phyloP scores from a whole-genome alignment of 2,888 invertebrate genomes.

The Chironomus tentans region DNA sequence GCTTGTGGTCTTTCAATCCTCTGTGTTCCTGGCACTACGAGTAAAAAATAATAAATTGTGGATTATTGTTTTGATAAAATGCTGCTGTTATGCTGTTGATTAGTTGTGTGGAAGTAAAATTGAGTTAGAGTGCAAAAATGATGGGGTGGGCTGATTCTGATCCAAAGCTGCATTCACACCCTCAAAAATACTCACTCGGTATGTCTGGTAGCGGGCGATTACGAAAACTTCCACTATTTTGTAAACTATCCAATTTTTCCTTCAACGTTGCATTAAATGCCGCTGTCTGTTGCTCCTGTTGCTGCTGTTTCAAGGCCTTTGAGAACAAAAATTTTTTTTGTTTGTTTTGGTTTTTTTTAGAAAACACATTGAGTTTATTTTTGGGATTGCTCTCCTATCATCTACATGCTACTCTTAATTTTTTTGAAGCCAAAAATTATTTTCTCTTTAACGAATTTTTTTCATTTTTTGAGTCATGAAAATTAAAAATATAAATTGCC shows the following conservation, averaged over 20 bases:
- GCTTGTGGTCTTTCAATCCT: not conserved
- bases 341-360: not conserved
- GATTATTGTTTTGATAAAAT: too few species aligned
- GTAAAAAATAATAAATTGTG: not conserved
- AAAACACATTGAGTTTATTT: not conserved
- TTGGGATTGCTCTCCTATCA: too few species aligned
- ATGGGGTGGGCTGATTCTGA: too few species aligned
- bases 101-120: not conserved
- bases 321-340: not conserved
- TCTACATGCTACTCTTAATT: not conserved
- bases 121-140: not conserved
- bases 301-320: constrained; percentile 14
- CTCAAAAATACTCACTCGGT: constrained; percentile 35
- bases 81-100: not conserved
- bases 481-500: too few species aligned
- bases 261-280: constrained; percentile 33
- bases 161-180: not conserved
- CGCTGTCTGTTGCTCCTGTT: constrained; percentile 1
- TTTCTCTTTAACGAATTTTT: too few species aligned
- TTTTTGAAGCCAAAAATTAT: not conserved
- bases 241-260: constrained; percentile 46
- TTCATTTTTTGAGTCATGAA: too few species aligned
- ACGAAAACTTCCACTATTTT: constrained; percentile 39
- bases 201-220: constrained; percentile 49
- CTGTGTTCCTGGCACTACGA: constrained; percentile 15